Evolutionary conservation across 1,140 invertebrate species (phyloP).

Genomic region (Aphelenchoides fujianensis): DNA sequence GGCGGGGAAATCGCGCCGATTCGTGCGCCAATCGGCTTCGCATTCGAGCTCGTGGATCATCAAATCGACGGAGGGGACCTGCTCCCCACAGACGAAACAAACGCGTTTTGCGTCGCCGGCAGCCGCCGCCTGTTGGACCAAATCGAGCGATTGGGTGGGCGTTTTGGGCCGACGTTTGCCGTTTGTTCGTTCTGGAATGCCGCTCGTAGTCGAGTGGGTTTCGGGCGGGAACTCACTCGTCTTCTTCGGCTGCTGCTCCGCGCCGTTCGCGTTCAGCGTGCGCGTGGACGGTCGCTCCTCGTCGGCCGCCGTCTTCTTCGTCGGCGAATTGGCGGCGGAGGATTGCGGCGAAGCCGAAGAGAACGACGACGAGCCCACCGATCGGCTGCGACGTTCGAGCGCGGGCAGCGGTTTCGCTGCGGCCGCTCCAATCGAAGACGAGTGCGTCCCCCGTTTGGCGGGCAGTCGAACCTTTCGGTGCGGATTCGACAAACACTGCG

Average conservation of each 20-base stretch:
- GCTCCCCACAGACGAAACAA: constrained; percentile 16
- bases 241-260: neutral
- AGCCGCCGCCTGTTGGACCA: neutral
- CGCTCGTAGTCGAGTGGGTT: too few relatives aligned
- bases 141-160: neutral
- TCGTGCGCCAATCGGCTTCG: constrained; percentile 18
- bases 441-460: neutral
- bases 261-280: neutral
- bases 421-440: neutral
- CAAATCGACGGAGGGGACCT: neutral
- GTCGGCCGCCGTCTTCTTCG: too few relatives aligned
- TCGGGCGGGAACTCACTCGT: constrained; percentile 1
- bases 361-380: neutral
- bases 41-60: constrained; percentile 18
- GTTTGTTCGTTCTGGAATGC: too few relatives aligned
- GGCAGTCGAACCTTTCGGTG: constrained; percentile 10
- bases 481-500: constrained; percentile 15
- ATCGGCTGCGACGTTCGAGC: constrained; percentile 3
- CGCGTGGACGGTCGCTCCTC: constrained; percentile 3
- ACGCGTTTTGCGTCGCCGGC: neutral
- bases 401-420: neutral
- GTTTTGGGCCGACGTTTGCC: constrained; percentile 1
- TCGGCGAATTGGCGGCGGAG: neutral
- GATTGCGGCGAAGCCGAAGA: too few relatives aligned
- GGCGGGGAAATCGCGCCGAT: constrained; percentile 5